Base-by-base conservation (phyloP, 1,140 invertebrate genomes). In the Gonioctena quinquepunctata region DNA sequence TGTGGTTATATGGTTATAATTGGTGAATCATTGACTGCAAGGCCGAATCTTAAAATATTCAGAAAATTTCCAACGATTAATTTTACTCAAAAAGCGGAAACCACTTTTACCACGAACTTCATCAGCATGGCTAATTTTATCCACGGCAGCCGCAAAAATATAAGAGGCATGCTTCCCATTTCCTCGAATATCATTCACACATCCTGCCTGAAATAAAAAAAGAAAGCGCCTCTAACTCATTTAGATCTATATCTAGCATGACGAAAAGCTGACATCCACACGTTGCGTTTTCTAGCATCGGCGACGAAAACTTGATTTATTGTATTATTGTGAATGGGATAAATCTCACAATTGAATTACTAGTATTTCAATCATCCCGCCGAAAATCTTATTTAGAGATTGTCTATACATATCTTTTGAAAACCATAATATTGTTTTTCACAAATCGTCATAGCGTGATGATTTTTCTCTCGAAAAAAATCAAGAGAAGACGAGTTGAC, bases 171-270 rank as follows among this genome's bases (percentile, higher is more conserved):
- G 23, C 23, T 59, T 59, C 56, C 56, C 25, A 59, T 59, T 59
- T 59, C 56, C 56, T 59, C 56, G 56, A 59, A 59, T 25, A 59
- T 59, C 56, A 59, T n/a, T 59, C 56, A 59, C 56, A 59, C 56
- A 59, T 59, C 56, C 56, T 59, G 56, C 56, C 25, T 13, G 6
- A 59, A 26, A 22, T 7, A 22, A 59, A 42, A 54, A 54, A 54
- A 16, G 11, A 11, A 22, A 13, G 21, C 21, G 50, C 50, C 18
- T 5, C 18, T 22, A 54, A 54, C 50, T 54, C 50, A 54, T 54
- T 54, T 54, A 54, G 50, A 54, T 42, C 33, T 42, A 42, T 42
- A 42, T 42, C 33, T 42, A 42, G 33, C 56, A 59, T 26, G 56
- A 25, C 25, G 56, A 59, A 59, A 59, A 22, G 56, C 25, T 59